Evolutionary conservation across 2,113 vertebrate genomes (phyloP).

Genomic region (Poeciliopsis retropinna): DNA sequence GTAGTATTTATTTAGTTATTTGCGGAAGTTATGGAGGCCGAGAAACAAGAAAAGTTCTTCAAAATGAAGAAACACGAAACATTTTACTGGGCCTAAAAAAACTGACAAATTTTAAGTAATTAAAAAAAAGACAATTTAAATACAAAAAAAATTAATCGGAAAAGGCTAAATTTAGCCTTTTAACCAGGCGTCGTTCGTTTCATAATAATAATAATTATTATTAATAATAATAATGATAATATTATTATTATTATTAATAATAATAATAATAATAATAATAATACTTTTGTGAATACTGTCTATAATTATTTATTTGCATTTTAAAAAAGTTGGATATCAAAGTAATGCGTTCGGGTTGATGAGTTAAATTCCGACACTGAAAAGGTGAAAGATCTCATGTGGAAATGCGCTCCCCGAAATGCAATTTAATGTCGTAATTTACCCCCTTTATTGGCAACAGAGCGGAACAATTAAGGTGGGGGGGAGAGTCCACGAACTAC

Average conservation of each 20-base stretch:
- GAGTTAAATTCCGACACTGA: constrained; percentile 2
- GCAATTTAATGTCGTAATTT: constrained; percentile 77
- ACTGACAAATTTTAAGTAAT: neutral
- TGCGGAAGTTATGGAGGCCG: neutral
- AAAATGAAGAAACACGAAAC: neutral
- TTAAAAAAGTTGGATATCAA: neutral
- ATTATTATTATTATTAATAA: neutral
- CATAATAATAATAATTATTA: constrained; percentile 23
- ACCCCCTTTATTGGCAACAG: constrained; percentile 71
- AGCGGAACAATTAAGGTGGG: constrained; percentile 38
- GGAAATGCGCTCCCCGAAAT: constrained; percentile 72
- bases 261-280: neutral
- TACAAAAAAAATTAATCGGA: neutral
- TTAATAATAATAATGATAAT: neutral
- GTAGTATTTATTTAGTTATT: neutral
- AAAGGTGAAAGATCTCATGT: constrained; percentile 47
- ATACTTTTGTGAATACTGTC: too few relatives aligned
- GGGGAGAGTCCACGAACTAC: constrained; percentile 1
- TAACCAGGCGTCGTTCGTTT: neutral
- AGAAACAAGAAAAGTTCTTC: neutral
- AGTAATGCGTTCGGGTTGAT: constrained; percentile 41
- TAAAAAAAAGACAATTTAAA: neutral
- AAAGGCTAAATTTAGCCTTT: neutral
- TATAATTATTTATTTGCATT: too few relatives aligned
- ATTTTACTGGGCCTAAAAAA: neutral